Base-by-base conservation (phyloP, 2,113 vertebrate genomes). In the Ptilorrhoa leucosticta region DNA sequence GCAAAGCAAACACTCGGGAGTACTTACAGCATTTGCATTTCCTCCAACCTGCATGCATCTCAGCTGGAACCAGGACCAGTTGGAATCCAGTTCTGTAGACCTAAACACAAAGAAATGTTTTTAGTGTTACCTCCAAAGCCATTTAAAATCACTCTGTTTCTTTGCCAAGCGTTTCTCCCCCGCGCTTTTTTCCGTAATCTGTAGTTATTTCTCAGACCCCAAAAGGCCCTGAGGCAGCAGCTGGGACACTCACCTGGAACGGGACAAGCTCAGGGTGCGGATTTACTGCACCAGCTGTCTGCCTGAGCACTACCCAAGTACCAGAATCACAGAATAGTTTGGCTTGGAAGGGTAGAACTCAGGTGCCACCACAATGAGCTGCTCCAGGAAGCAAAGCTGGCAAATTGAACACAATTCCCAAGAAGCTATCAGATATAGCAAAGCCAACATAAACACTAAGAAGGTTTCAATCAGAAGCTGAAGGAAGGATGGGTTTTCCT, bases 61-160 rank as follows among this genome's bases (percentile, higher is more conserved):
- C 91, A 99, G 90, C 93, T 99, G 99, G 96, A 98, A 99, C 99
- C 99, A 99, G 13, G 99, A 99, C 99, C 99, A 99, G 82, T 99
- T 99, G 30, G 98, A 99, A 97, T 99, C 99, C 96, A 99, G 94
- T 96, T 99, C 99, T 13, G 99, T 99, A 45, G 99, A 99, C 91
- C 99, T 99, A 78, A 70, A 97, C 50, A 47, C 57, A 93, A 76
- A 35, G 45, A 93, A 96, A 89, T 3, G 33, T 20, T 50, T 45
- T 61, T 44, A 51, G 56, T 35, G 10, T 92, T 65, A 93, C 51
- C 23, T 89, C 30, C 56, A 89, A 56, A 69, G 26, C 9, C 18
- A 35, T 23, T 54, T 53, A 47, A 65, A 96, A 88, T 35, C 10
- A 27, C 3, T 35, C 17, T 10, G 17, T 4, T 30, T 42, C 35